phyloP scores from a whole-genome alignment of 2,113 vertebrate species.

The Oceanodroma tethys region DNA sequence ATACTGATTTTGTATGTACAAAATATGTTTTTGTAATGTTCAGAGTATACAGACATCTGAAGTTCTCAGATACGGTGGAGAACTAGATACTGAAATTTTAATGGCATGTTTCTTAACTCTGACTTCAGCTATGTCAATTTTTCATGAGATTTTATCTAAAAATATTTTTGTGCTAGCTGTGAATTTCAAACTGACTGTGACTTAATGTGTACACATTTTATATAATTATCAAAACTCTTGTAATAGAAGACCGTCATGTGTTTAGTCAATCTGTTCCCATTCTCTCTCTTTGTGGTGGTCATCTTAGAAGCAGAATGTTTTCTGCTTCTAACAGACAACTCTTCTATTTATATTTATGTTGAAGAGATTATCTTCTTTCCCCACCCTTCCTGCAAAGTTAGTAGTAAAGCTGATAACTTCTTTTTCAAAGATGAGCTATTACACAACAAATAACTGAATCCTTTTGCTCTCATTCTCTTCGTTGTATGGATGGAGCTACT shows the following conservation, averaged over 20 bases:
- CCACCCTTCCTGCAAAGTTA: background rate
- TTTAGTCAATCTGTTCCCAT: background rate
- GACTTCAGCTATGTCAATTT: background rate
- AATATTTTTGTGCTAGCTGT: background rate
- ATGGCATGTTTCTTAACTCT: background rate
- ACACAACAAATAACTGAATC: background rate
- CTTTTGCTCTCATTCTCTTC: background rate
- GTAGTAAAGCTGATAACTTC: background rate
- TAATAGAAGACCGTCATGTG: too few relatives aligned
- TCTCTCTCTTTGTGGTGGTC: background rate
- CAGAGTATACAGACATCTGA: background rate
- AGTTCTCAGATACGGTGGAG: background rate
- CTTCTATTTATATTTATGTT: background rate
- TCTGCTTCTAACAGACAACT: background rate
- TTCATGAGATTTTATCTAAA: background rate
- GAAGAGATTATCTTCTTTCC: background rate
- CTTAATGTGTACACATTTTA: background rate
- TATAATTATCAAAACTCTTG: background rate
- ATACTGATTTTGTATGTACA: background rate
- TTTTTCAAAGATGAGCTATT: background rate
- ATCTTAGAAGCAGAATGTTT: background rate
- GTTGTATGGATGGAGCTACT: background rate
- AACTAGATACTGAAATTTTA: background rate
- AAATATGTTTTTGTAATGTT: background rate
- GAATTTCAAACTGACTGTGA: background rate